Percentiles rank a stretch among this genome's conserved stretches.
phyloP scores from a whole-genome alignment of 2,888 invertebrate genomes.

The Eupithecia insigniata region DNA sequence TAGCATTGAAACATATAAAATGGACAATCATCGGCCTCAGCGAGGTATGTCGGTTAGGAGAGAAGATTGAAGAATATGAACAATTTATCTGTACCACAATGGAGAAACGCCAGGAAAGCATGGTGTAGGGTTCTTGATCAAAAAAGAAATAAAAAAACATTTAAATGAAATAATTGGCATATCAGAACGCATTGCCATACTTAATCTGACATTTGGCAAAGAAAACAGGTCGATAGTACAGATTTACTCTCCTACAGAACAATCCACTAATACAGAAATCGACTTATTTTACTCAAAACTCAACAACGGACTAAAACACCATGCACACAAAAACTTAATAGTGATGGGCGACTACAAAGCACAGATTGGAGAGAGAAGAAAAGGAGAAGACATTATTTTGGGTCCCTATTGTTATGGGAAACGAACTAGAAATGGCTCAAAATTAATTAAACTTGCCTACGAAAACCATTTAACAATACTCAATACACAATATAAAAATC shows the following conservation, averaged over 20 bases:
- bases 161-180: background rate
- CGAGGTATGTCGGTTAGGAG: background rate
- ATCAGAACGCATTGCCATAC: background rate
- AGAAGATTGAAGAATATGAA: background rate
- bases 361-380: too few relatives aligned
- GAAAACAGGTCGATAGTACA: background rate
- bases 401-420: background rate
- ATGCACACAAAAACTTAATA: conserved; percentile 9
- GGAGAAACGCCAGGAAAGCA: background rate
- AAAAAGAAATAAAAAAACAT: background rate
- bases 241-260: conserved; percentile 5
- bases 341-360: conserved; percentile 5
- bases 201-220: background rate
- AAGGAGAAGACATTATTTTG: too few relatives aligned
- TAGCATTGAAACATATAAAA: background rate
- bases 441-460: conserved; percentile 17
- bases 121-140: background rate
- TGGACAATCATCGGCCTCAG: background rate
- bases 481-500: too few relatives aligned
- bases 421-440: conserved; percentile 41
- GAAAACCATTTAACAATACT: background rate
- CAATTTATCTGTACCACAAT: background rate
- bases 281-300: background rate
- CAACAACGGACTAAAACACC: background rate
- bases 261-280: background rate